Conservation (phyloP, 1,140 invertebrate genomes). For the Ruditapes philippinarum region DNA sequence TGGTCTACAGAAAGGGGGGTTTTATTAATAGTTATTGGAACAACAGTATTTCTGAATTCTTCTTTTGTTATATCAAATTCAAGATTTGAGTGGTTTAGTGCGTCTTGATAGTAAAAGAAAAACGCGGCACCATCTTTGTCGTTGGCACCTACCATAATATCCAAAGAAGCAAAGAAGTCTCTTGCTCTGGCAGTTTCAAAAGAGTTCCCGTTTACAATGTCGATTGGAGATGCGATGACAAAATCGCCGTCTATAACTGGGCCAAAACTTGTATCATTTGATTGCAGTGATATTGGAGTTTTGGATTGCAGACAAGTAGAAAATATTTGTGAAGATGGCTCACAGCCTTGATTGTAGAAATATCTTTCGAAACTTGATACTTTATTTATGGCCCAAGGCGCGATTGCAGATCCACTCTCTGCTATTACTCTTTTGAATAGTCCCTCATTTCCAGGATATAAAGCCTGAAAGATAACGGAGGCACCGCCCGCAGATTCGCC, state of each 20-base stretch:
- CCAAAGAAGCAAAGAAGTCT: conserved; percentile 44
- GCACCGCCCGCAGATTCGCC: conserved; percentile 48
- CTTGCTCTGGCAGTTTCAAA: conserved; percentile 95
- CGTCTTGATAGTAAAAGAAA: neutral
- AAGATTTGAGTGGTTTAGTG: neutral
- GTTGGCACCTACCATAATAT: conserved; percentile 89
- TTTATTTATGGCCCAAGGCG: conserved; percentile 82
- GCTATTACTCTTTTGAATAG: conserved; percentile 39
- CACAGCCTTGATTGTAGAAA: neutral
- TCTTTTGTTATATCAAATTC: conserved; percentile 4
- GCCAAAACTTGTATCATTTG: conserved; percentile 85
- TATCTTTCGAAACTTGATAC: neutral
- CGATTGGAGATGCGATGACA: neutral
- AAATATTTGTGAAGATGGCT: conserved; percentile 91
- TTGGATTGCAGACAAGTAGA: conserved; percentile 85
- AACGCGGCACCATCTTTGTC: neutral
- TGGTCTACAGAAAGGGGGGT: neutral
- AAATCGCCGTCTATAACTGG: conserved; percentile 80
- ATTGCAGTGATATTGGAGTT: neutral
- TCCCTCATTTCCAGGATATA: conserved; percentile 50
- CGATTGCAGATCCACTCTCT: conserved; percentile 24
- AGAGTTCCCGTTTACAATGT: conserved; percentile 91
- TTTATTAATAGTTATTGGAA: neutral
- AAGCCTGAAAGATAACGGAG: conserved; percentile 21
- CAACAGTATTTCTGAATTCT: neutral